Evolutionary conservation across 2,797 vertebrate genomes (phyloP).

Genomic region (Emydoidea blandingii): DNA sequence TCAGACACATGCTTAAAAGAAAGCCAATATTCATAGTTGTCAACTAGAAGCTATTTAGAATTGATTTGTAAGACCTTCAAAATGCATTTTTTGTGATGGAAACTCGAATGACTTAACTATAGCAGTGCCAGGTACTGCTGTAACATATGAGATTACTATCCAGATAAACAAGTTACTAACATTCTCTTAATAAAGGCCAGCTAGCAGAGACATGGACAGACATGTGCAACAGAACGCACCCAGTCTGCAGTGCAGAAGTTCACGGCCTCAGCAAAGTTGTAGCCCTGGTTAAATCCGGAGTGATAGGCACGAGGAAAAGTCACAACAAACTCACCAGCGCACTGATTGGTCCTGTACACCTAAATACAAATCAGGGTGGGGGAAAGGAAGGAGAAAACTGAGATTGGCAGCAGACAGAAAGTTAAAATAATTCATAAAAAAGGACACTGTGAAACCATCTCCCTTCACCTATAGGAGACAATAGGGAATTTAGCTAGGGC

Average conservation of each 20-base stretch:
- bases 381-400: neutral
- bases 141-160: neutral
- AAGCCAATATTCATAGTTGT: neutral
- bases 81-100: neutral
- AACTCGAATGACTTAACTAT: neutral
- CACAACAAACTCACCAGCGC: slow-evolving; percentile 98
- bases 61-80: neutral
- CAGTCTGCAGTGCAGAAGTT: slow-evolving; percentile 99
- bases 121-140: neutral
- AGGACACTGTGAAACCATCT: neutral
- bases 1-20: neutral
- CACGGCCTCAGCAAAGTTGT: slow-evolving; percentile 99
- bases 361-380: slow-evolving; percentile 69
- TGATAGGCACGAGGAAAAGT: slow-evolving; percentile 99
- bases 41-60: neutral
- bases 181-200: slow-evolving; percentile 35
- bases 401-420: slow-evolving; percentile 7
- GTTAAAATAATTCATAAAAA: slow-evolving; percentile 3
- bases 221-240: slow-evolving; percentile 83
- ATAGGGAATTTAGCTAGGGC: neutral
- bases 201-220: slow-evolving; percentile 56
- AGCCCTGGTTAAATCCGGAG: slow-evolving; percentile 99
- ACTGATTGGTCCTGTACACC: slow-evolving; percentile 99
- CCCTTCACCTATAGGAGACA: neutral
- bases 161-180: slow-evolving; percentile 6